Conservation (phyloP, 2,888 invertebrate species). For the Chouioia cunea region DNA sequence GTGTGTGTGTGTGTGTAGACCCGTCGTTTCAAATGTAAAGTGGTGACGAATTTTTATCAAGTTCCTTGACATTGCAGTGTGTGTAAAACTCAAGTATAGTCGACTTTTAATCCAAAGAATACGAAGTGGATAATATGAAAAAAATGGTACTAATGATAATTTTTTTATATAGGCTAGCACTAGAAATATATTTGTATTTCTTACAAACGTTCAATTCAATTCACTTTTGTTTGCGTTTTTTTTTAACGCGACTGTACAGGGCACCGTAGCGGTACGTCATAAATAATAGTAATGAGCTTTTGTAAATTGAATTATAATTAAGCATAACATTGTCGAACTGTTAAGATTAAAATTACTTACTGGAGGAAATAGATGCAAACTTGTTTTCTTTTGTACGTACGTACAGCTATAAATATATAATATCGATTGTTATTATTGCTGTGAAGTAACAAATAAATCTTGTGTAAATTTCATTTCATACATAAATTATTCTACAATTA, state of each 20-base stretch:
- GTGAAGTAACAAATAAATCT: slow-evolving; percentile 35
- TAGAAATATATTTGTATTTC: slow-evolving; percentile 42
- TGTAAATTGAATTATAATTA: slow-evolving; percentile 35
- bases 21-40: neutral
- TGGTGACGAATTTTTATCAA: slow-evolving; percentile 13
- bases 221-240: slow-evolving; percentile 16
- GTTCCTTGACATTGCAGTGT: slow-evolving; percentile 34
- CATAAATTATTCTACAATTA: slow-evolving; percentile 33
- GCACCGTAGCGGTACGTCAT: slow-evolving; percentile 25
- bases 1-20: neutral
- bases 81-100: slow-evolving; percentile 22
- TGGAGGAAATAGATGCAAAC: slow-evolving; percentile 13
- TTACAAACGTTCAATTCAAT: slow-evolving; percentile 40
- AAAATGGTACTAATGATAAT: slow-evolving; percentile 1
- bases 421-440: slow-evolving; percentile 1
- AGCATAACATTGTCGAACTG: slow-evolving; percentile 17
- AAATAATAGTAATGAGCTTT: slow-evolving; percentile 41
- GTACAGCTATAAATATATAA: slow-evolving; percentile 28
- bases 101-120: slow-evolving; percentile 34
- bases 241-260: slow-evolving; percentile 37
- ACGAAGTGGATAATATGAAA: slow-evolving; percentile 18
- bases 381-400: neutral
- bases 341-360: slow-evolving; percentile 28
- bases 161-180: slow-evolving; percentile 26
- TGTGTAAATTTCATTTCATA: slow-evolving; percentile 25